A percentile compares a stretch with the other conserved stretches of the same genome.
Evolutionary conservation across 2,113 vertebrate species (phyloP).

Genomic region (Hippocampus abdominalis): DNA sequence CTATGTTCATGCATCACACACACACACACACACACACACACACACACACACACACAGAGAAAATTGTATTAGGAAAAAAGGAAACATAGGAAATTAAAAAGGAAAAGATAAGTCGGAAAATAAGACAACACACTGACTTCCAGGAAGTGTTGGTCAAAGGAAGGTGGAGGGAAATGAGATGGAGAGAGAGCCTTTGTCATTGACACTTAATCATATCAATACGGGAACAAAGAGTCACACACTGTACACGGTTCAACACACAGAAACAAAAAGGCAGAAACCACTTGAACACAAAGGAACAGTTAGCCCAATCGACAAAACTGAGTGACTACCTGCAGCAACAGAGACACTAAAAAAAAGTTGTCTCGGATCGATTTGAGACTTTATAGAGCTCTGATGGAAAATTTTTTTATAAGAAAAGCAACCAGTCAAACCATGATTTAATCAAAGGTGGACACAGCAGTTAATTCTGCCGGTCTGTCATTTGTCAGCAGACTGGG

Average conservation of each 20-base stretch:
- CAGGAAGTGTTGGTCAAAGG: constrained; percentile 53
- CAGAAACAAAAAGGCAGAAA: neutral
- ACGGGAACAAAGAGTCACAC: constrained; percentile 1
- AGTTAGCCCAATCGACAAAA: neutral
- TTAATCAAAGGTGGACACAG: too few species aligned
- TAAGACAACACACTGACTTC: constrained; percentile 69
- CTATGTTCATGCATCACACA: constrained; percentile 3
- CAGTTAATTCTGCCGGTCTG: too few species aligned
- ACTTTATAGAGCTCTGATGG: neutral
- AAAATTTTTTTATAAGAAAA: neutral
- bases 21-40: constrained; percentile 7
- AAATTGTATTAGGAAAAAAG: constrained; percentile 62
- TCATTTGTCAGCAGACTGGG: too few species aligned
- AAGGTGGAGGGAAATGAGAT: constrained; percentile 33
- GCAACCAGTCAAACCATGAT: too few species aligned
- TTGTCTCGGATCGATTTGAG: neutral
- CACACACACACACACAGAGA: constrained; percentile 1
- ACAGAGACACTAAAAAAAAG: neutral
- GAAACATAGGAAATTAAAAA: constrained; percentile 21
- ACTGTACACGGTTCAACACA: constrained; percentile 11
- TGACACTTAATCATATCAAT: constrained; percentile 25
- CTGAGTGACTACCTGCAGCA: neutral
- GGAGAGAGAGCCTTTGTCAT: constrained; percentile 41
- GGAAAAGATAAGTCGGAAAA: constrained; percentile 20
- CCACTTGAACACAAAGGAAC: constrained; percentile 7